These are phyloP conservation scores for Tauraco hartlaubi DNA, from an alignment of 2,797 vertebrate species.

Conservation along the genomic window DNA sequence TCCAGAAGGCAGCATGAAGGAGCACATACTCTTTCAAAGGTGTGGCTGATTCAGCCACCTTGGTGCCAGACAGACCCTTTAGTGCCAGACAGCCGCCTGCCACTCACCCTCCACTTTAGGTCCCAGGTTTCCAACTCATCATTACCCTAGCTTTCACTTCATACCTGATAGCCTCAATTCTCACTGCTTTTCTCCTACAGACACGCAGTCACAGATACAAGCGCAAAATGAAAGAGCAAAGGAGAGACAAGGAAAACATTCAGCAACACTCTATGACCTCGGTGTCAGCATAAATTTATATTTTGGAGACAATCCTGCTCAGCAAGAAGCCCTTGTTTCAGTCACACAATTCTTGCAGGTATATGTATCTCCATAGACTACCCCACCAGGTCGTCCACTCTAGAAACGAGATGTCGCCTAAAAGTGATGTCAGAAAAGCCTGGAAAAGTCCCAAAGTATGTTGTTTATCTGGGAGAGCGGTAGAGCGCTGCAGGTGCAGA, in stretches of 20 bases:
- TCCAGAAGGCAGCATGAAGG: background rate
- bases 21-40: background rate
- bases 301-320: background rate
- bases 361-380: background rate
- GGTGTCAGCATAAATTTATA: background rate
- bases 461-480: background rate
- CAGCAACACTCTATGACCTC: background rate
- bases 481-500: background rate
- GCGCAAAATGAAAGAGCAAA: background rate
- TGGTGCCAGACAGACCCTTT: background rate
- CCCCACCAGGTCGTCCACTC: background rate
- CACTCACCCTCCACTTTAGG: background rate
- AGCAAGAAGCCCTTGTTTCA: background rate
- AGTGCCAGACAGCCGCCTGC: background rate
- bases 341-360: background rate
- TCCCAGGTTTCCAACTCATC: background rate
- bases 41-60: background rate
- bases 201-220: background rate
- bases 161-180: background rate
- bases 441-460: background rate
- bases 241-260: background rate
- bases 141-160: background rate
- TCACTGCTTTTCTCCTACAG: background rate
- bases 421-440: background rate
- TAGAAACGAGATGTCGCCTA: background rate